phyloP scores from a whole-genome alignment of 2,888 invertebrate genomes.

The Leucophora obtusa region DNA sequence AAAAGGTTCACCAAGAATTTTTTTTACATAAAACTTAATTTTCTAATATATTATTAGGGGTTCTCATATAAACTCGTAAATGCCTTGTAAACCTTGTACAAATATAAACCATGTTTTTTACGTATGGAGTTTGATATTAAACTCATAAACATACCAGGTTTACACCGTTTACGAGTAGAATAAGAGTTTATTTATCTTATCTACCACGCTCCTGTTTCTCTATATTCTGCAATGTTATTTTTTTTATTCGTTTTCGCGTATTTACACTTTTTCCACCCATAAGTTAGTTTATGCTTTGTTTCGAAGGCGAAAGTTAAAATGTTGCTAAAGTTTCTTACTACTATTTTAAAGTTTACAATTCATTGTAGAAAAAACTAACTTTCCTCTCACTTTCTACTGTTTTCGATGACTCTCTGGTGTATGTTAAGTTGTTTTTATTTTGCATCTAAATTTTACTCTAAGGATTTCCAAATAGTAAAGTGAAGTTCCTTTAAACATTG shows the following conservation, averaged over 20 bases:
- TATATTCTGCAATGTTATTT: neutral
- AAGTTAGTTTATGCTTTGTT: slow-evolving; percentile 18
- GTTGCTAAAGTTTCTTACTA: slow-evolving; percentile 43
- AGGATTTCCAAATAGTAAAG: slow-evolving; percentile 40
- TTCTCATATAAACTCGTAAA: too few relatives aligned
- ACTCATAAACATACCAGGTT: too few relatives aligned
- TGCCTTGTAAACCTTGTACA: too few relatives aligned
- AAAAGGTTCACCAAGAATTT: too few relatives aligned
- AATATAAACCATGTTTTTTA: too few relatives aligned
- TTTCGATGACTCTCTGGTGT: slow-evolving; percentile 8
- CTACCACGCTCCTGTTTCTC: neutral
- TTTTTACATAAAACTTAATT: too few relatives aligned
- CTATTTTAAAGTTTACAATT: neutral
- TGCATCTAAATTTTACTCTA: slow-evolving; percentile 47
- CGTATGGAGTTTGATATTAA: too few relatives aligned
- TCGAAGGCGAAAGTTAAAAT: slow-evolving; percentile 43
- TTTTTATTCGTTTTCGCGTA: neutral
- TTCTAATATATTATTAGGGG: too few relatives aligned
- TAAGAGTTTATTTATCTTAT: neutral
- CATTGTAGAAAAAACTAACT: neutral
- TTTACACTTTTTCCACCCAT: slow-evolving; percentile 45
- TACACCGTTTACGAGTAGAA: too few relatives aligned
- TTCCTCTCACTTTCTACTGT: slow-evolving; percentile 25
- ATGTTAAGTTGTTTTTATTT: slow-evolving; percentile 12
- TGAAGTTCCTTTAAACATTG: slow-evolving; percentile 27